Conservation (phyloP, 1,140 invertebrate species). For the Drosophila ercepeae region DNA sequence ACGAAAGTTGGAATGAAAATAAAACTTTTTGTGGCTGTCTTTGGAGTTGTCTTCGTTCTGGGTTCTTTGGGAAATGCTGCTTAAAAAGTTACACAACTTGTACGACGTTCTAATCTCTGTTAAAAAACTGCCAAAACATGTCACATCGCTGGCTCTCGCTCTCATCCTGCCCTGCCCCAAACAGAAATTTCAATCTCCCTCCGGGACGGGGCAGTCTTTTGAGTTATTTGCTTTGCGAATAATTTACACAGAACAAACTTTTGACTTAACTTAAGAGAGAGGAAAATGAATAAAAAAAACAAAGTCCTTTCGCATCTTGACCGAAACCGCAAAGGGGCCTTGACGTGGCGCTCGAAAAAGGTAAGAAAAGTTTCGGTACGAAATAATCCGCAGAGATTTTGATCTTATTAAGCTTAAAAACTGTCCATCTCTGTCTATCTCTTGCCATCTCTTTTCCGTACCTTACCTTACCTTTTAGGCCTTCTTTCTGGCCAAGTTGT, state of each 20-base stretch:
- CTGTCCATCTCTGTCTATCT: constrained; percentile 56
- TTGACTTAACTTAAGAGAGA: constrained; percentile 58
- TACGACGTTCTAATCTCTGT: constrained; percentile 78
- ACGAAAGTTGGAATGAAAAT: constrained; percentile 36
- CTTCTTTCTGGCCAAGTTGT: constrained; percentile 8
- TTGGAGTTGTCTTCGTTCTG: not conserved
- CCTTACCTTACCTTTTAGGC: not conserved
- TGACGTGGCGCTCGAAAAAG: constrained; percentile 47
- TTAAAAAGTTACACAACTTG: constrained; percentile 76
- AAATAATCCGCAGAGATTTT: constrained; percentile 79
- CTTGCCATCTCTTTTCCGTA: not conserved
- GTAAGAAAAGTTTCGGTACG: constrained; percentile 73
- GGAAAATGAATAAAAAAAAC: constrained; percentile 36
- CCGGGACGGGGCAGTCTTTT: constrained; percentile 22
- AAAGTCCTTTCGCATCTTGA: constrained; percentile 57
- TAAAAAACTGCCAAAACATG: constrained; percentile 78
- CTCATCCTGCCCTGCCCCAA: not conserved
- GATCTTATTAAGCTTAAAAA: constrained; percentile 78
- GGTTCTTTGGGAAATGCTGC: constrained; percentile 35
- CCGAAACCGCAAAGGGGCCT: constrained; percentile 72
- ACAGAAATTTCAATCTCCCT: not conserved
- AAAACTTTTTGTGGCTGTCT: constrained; percentile 39
- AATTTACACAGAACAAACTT: constrained; percentile 78
- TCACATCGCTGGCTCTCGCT: constrained; percentile 46
- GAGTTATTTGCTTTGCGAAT: constrained; percentile 78